phyloP scores from a whole-genome alignment of 2,888 invertebrate species.

The Apocheima hispidaria region DNA sequence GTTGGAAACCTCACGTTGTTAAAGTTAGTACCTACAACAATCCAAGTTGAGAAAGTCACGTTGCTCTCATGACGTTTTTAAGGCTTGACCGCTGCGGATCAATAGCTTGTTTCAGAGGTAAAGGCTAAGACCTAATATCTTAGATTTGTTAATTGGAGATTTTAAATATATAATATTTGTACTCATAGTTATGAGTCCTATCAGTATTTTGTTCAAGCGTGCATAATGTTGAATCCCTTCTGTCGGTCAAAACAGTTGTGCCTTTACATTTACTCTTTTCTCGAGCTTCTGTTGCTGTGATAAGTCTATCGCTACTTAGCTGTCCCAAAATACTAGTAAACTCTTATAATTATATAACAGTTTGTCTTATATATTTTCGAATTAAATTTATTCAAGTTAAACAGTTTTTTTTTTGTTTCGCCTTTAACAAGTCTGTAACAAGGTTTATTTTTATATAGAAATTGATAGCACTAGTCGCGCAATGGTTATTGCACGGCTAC shows the following conservation, averaged over 20 bases:
- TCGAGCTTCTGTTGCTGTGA: neutral
- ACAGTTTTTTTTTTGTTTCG: neutral
- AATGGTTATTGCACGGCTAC: slow-evolving; percentile 37
- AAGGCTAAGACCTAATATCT: no score
- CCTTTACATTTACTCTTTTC: no score
- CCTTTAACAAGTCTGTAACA: neutral
- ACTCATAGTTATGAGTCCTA: no score
- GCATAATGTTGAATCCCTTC: no score
- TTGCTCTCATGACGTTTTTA: slow-evolving; percentile 30
- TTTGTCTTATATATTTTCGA: no score
- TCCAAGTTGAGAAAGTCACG: slow-evolving; percentile 30
- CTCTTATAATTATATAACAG: no score
- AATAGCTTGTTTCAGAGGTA: slow-evolving; percentile 4
- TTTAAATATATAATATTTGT: neutral
- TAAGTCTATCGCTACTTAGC: no score
- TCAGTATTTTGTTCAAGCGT: no score
- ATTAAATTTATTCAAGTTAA: neutral
- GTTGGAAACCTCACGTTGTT: slow-evolving; percentile 33
- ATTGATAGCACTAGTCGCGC: slow-evolving; percentile 28
- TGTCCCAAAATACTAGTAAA: no score
- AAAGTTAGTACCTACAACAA: slow-evolving; percentile 26
- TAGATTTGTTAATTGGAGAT: neutral
- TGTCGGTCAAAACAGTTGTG: no score
- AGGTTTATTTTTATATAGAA: slow-evolving; percentile 30
- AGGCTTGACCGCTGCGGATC: slow-evolving; percentile 14